Percentiles rank a stretch among this genome's conserved stretches.
Evolutionary conservation across 2,888 invertebrate species (phyloP).

Genomic region (Calliopum simillimum): DNA sequence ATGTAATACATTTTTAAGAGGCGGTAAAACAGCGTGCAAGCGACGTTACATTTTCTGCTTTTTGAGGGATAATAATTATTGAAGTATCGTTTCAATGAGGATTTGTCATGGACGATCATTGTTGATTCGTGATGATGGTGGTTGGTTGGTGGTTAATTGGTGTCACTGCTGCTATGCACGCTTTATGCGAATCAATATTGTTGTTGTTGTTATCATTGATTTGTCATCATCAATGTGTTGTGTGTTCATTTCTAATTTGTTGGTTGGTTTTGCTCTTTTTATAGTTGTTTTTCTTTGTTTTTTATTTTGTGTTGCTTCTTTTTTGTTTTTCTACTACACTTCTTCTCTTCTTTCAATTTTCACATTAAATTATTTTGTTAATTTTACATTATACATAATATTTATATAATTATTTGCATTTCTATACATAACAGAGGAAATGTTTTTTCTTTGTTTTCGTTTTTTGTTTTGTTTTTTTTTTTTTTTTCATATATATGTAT

Average conservation of each 20-base stretch:
- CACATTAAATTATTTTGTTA: slow-evolving; percentile 32
- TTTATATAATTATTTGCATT: slow-evolving; percentile 60
- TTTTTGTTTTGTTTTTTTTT: slow-evolving; percentile 47
- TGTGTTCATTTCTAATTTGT: slow-evolving; percentile 57
- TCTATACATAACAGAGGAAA: slow-evolving; percentile 66
- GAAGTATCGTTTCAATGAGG: no score
- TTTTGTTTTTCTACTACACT: slow-evolving; percentile 60
- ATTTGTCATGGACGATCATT: no score
- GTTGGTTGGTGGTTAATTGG: background rate
- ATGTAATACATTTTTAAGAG: background rate
- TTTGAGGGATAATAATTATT: background rate
- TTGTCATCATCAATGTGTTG: slow-evolving; percentile 40
- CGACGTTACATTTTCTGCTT: background rate
- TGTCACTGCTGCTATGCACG: slow-evolving; percentile 10
- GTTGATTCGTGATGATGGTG: background rate
- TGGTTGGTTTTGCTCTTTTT: slow-evolving; percentile 60
- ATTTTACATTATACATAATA: slow-evolving; percentile 62
- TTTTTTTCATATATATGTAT: slow-evolving; percentile 51
- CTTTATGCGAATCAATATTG: slow-evolving; percentile 37
- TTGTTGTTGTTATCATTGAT: slow-evolving; percentile 46
- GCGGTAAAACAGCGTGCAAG: background rate
- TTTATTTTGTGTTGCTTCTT: slow-evolving; percentile 47
- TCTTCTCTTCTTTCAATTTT: slow-evolving; percentile 45
- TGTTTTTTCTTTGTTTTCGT: slow-evolving; percentile 44
- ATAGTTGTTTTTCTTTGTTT: slow-evolving; percentile 45